Conservation (phyloP, 2,797 vertebrate genomes). For the Hafferia zeledoni region DNA sequence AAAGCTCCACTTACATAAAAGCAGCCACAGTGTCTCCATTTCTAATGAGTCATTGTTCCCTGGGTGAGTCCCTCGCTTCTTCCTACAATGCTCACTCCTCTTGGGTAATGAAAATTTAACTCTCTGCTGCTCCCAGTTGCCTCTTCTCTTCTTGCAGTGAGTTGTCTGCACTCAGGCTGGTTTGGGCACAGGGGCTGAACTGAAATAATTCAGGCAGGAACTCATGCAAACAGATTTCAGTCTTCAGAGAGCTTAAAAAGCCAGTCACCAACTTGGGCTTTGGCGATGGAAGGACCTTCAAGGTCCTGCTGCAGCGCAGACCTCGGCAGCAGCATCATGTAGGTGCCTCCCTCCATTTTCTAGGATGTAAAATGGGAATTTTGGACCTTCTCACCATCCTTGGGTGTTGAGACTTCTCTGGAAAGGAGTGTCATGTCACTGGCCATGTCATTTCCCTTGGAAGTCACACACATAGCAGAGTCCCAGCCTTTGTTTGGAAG, state of each 20-base stretch:
- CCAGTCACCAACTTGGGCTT: accelerated
- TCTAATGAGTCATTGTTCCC: slow-evolving; percentile 51
- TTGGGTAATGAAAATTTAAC: slow-evolving; percentile 66
- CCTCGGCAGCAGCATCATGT: accelerated
- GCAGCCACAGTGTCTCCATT: slow-evolving; percentile 12
- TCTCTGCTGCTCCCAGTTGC: background rate
- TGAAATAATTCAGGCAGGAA: slow-evolving; percentile 32
- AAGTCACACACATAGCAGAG: background rate
- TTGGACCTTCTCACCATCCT: accelerated
- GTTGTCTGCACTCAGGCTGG: background rate
- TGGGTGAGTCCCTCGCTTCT: background rate
- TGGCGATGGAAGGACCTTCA: background rate
- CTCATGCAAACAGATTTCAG: background rate
- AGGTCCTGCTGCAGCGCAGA: background rate
- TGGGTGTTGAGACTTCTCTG: background rate
- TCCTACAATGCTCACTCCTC: slow-evolving; percentile 31
- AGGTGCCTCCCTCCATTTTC: background rate
- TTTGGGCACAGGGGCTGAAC: slow-evolving; percentile 13
- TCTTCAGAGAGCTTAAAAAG: background rate
- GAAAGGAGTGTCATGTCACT: background rate
- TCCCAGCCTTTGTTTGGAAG: slow-evolving; percentile 1
- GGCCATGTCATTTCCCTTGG: background rate
- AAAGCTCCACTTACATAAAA: slow-evolving; percentile 26
- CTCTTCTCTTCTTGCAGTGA: background rate
- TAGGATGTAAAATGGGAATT: background rate